Evolutionary conservation across 2,797 vertebrate genomes (phyloP).

Genomic region (Fringilla coelebs): DNA sequence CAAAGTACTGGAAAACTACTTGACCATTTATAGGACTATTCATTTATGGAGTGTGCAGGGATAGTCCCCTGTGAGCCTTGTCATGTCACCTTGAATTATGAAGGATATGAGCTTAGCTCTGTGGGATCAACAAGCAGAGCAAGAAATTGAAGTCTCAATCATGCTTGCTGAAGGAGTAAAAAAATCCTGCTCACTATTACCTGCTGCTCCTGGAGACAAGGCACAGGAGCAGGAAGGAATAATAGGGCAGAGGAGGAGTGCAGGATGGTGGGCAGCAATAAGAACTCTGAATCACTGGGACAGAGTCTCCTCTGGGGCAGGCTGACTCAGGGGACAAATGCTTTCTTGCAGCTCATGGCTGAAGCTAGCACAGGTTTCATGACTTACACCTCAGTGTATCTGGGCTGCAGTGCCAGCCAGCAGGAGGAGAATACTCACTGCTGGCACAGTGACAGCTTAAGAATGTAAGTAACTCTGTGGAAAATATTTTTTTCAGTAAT

Average conservation of each 20-base stretch:
- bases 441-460: neutral
- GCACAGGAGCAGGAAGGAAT: neutral
- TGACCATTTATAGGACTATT: neutral
- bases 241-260: neutral
- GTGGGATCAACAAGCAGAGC: neutral
- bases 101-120: slow-evolving; percentile 7
- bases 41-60: neutral
- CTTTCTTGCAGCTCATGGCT: neutral
- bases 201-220: neutral
- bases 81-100: neutral
- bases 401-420: neutral
- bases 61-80: neutral
- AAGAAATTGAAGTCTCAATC: slow-evolving; percentile 35
- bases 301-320: neutral
- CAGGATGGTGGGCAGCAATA: neutral
- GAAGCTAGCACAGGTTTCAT: neutral
- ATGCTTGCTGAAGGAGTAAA: neutral
- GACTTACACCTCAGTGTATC: neutral
- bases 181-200: neutral
- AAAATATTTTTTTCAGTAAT: neutral
- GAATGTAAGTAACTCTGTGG: neutral
- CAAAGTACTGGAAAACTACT: slow-evolving; percentile 4
- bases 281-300: neutral
- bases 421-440: neutral
- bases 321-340: neutral